Percentiles rank a stretch among this genome's conserved stretches.
phyloP scores from a whole-genome alignment of 2,113 vertebrate species.

The Otis tarda region DNA sequence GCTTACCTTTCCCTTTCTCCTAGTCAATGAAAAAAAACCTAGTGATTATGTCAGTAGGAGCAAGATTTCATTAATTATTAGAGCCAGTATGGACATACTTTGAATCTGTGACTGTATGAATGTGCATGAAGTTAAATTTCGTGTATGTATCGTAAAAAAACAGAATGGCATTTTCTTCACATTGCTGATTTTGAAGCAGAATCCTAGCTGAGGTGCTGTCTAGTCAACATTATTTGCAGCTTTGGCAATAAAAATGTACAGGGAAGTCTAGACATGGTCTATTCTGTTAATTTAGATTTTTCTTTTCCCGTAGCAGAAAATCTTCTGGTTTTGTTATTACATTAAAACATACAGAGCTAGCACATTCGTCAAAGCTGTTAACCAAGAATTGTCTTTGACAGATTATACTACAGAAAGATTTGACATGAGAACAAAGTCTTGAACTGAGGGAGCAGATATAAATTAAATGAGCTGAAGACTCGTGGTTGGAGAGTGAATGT shows the following conservation, averaged over 20 bases:
- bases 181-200: background rate
- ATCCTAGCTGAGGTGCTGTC: background rate
- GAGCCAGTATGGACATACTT: background rate
- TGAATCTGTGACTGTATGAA: background rate
- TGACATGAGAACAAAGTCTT: conserved; percentile 32
- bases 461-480: conserved; percentile 27
- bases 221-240: background rate
- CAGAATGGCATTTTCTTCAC: background rate
- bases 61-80: background rate
- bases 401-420: conserved; percentile 14
- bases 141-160: background rate
- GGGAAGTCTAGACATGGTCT: conserved; percentile 30
- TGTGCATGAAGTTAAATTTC: background rate
- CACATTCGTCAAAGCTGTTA: conserved; percentile 30
- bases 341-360: background rate
- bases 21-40: background rate
- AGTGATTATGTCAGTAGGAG: background rate
- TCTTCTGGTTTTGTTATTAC: background rate
- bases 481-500: background rate
- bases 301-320: background rate
- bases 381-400: conserved; percentile 6
- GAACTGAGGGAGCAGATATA: conserved; percentile 18
- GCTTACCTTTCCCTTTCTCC: background rate
- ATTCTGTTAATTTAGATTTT: background rate
- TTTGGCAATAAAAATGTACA: conserved; percentile 34